Base-by-base conservation (phyloP, 1,140 invertebrate species). In the Drosophila dunni region DNA sequence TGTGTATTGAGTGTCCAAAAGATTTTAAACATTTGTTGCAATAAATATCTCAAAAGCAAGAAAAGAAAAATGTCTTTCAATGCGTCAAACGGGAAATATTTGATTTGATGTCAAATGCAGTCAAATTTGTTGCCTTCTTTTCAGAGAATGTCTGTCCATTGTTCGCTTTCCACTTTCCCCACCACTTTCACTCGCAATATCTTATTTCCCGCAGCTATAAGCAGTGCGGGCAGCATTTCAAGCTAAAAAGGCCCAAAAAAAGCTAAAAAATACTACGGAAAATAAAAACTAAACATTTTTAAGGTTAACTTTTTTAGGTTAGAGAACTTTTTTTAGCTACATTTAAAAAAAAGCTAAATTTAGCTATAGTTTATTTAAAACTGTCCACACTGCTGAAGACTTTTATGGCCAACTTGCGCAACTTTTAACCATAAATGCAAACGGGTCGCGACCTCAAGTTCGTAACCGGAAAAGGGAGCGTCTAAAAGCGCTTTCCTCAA, bases 1-100 rank as follows among this genome's bases (percentile, higher is more conserved):
- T 48, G 44, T 68, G 42, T 78, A 75, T 85, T 61, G 24, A 44
- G 42, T 69, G 50, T 69, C 36, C 40, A 58, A 70, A 29, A 50
- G 66, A 70, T 70, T 75, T 75, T 38, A 70, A 50, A 57, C 42
- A 44, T 71, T 71, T 75, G 51, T 75, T 75, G 68, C 67, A 75
- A 75, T 75, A 75, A 75, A 75, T 75, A 46, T 75, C 38, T 75
- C 38, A 40, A 75, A 29, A 66, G 29, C 70, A 13, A 24, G 34
- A 51, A 57, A 13, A 24, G 34, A 51, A 57, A 29, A 42, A 17
- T 60, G 34, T n/a, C 60, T 54, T 73, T 64, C 38, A 53, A 44
- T 58, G 20, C 38, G 6, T 10, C 34, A 56, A 29, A 29, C 24
- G 33, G 29, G 15, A 15, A 34, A 8, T 46, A 17, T 24, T 46